Percentiles rank a stretch among this genome's conserved stretches.
Evolutionary conservation across 1,140 invertebrate genomes (phyloP).

Genomic region (Lasaia peninsularis): DNA sequence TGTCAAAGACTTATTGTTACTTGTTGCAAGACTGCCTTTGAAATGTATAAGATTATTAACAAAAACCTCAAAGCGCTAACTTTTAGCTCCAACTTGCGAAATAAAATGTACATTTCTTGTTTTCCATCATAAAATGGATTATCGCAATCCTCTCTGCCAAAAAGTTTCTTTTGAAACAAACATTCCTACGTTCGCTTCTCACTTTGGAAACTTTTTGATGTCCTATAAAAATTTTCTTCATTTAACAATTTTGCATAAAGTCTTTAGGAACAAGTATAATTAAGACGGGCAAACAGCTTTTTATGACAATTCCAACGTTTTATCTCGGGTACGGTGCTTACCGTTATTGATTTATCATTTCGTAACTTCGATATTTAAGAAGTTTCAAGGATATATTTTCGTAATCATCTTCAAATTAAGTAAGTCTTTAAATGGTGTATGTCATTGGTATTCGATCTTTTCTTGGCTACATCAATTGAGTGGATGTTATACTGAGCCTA

Average conservation of each 20-base stretch:
- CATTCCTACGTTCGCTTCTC: not conserved
- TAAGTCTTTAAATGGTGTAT: not conserved
- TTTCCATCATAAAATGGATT: not conserved
- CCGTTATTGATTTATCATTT: slow-evolving; percentile 7
- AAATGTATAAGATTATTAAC: too few relatives aligned
- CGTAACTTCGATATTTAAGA: not conserved
- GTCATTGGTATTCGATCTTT: too few relatives aligned
- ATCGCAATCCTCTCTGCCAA: slow-evolving; percentile 3
- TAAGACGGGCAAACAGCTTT: slow-evolving; percentile 6
- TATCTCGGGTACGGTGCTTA: not conserved
- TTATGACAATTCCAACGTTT: not conserved
- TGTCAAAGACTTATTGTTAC: too few relatives aligned
- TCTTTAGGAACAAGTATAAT: slow-evolving; percentile 11
- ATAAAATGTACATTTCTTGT: slow-evolving; percentile 12
- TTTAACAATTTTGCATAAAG: slow-evolving; percentile 19
- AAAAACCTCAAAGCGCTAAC: not conserved
- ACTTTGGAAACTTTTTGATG: slow-evolving; percentile 16
- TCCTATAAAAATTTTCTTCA: slow-evolving; percentile 19
- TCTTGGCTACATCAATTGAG: too few relatives aligned
- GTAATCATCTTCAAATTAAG: not conserved
- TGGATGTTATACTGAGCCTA: too few relatives aligned
- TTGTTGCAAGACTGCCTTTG: too few relatives aligned
- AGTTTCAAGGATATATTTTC: not conserved
- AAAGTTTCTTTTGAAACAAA: slow-evolving; percentile 13
- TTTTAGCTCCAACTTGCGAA: not conserved